Evolutionary conservation across 2,113 vertebrate genomes (phyloP), one percentile per base, ranked within the genome.

Genomic region (Seriola rivoliana): DNA sequence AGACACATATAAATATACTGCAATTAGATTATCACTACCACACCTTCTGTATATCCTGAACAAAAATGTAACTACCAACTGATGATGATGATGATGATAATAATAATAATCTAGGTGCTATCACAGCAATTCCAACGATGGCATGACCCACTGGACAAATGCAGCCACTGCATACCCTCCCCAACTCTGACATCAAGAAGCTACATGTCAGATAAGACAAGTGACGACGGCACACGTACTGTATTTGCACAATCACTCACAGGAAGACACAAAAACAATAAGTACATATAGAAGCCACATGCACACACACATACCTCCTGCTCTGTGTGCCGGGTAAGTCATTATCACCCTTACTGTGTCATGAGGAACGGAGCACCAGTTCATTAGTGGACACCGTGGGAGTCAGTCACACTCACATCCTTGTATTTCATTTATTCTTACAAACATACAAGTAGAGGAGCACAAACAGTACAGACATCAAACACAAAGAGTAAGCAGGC

Each of bases 331-430:
- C 46, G 13, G 50, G 67, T 4, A 54, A 75, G 12, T 79, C 63
- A 84, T 86, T 81, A 80, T 78, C 86, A 38, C 78, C 65, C 74
- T 73, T 6, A 70, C 64, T 81, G 71, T 78, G 78, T 63, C 69
- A 62, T 14, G 8, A 70, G 54, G 67, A 78, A 64, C 7, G 5
- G 78, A 81, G 74, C 44, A 42, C 3, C 19, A 66, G 83, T 79
- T 84, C 66, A 84, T 86, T 60, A 84, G 48, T 36, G 42, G 70
- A 71, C 75, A 5, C 78, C 21, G 78, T 25, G 17, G 63, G 71
- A 63, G 86, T 44, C 71, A 29, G 42, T 60, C 71, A 64, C 52
- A 75, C 55, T 55, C 19, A 29, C 4, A 60, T 8, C 29, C 29
- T 25, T 17, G 3, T n/a, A 32, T n/a, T 32, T 58, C 1, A 63